These are phyloP conservation scores for Diarsia mendica DNA, from an alignment of 2,888 invertebrate genomes.

Conservation along the genomic window DNA sequence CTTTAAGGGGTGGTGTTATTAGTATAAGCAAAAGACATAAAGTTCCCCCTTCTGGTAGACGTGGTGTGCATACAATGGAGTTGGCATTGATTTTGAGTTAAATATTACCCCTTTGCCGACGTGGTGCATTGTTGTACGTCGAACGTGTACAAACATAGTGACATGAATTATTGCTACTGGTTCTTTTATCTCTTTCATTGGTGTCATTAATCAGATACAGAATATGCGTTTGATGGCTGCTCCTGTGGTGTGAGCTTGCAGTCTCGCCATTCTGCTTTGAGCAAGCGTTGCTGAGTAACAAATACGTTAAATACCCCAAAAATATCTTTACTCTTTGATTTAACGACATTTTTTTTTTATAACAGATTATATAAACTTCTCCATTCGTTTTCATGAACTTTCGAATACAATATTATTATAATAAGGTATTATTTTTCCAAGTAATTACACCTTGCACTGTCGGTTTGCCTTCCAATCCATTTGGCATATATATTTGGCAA, in stretches of 20 bases:
- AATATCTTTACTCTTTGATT: neutral
- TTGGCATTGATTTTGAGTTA: slow-evolving; percentile 88
- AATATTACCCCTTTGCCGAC: slow-evolving; percentile 84
- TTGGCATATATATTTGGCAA: slow-evolving; percentile 66
- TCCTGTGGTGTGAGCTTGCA: slow-evolving; percentile 53
- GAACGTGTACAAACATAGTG: slow-evolving; percentile 82
- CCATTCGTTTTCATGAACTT: neutral
- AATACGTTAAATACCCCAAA: slow-evolving; percentile 13
- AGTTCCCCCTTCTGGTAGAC: slow-evolving; percentile 81
- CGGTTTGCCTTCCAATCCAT: slow-evolving; percentile 26
- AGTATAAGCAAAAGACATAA: slow-evolving; percentile 88
- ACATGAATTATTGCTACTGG: slow-evolving; percentile 85
- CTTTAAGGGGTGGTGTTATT: slow-evolving; percentile 86
- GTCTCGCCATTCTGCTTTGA: slow-evolving; percentile 32
- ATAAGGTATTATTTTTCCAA: slow-evolving; percentile 12
- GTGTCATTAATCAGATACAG: slow-evolving; percentile 77
- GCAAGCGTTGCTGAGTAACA: slow-evolving; percentile 11
- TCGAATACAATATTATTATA: neutral
- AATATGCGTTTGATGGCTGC: slow-evolving; percentile 64
- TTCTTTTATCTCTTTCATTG: slow-evolving; percentile 79
- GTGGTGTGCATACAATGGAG: slow-evolving; percentile 87
- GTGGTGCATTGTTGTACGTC: slow-evolving; percentile 74
- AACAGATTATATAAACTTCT: neutral
- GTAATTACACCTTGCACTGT: slow-evolving; percentile 35
- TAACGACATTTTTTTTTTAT: neutral